Conservation (phyloP, 2,797 vertebrate genomes). For the Malurus splendens region DNA sequence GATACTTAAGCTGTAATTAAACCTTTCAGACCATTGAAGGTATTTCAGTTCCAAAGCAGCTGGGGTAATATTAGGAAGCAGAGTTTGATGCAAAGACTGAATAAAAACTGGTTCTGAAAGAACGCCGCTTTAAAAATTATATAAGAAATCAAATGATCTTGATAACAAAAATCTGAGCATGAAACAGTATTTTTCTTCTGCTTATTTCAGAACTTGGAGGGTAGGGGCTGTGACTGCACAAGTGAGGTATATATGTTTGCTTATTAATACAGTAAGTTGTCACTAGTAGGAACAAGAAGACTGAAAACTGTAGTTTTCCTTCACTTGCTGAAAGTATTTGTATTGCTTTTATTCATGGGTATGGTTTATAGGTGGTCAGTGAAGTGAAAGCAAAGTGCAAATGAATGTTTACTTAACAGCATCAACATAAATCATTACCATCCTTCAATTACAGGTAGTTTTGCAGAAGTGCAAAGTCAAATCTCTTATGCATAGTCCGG, state of each 20-base stretch:
- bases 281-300: not conserved
- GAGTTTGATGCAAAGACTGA: not conserved
- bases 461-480: conserved; percentile 94
- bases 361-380: not conserved
- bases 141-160: not conserved
- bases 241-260: not conserved
- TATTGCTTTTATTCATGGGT: not conserved
- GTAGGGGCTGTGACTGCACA: not conserved
- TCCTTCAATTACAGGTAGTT: conserved; percentile 81
- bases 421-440: not conserved
- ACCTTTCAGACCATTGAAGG: not conserved
- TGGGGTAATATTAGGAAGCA: not conserved
- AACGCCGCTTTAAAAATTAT: not conserved
- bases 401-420: not conserved
- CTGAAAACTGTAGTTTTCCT: not conserved
- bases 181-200: not conserved
- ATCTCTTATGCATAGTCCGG: conserved; percentile 93
- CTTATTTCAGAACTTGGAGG: not conserved
- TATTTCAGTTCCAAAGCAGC: not conserved
- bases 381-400: conserved; percentile 4
- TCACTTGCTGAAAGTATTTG: not conserved
- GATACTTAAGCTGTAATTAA: not conserved
- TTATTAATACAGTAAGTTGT: not conserved
- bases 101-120: not conserved
- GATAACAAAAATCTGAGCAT: not conserved